Evolutionary conservation across 2,797 vertebrate species (phyloP), one percentile per base, ranked within the genome.

Genomic region (Anabas testudineus): DNA sequence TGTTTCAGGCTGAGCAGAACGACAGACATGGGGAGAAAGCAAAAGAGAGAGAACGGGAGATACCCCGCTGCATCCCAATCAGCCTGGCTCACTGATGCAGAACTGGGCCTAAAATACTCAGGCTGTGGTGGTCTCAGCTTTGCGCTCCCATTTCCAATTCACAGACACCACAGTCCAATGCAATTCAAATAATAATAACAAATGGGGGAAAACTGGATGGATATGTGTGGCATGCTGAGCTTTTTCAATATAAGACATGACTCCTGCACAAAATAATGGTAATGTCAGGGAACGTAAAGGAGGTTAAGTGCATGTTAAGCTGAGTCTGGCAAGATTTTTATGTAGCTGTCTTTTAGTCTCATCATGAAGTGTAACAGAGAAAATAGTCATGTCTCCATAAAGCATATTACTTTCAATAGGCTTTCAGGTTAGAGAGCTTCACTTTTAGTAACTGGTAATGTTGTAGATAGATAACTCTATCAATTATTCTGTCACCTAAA

Each of bases 41-140:
- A 78, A 60, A 77, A 74, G 65, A 54, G 76, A 80, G 81, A 73
- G 73, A 81, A 69, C 66, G 64, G 49, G 76, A 85, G 85, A 83
- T 84, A 84, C 82, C 83, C 75, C 13, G 72, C 87, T 90, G 92
- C 88, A 93, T 94, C 93, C 91, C 92, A 94, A 95, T 94, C 93
- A 93, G 81, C 67, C 83, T 46, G 78, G 76, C 54, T 90, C 92
- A 90, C 88, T 92, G 87, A 90, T 80, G 92, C 93, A 91, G 91
- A 94, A 93, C 93, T 85, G 82, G 88, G 86, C 87, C 90, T 88
- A 91, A 93, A 92, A 93, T 85, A 87, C 83, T 81, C 78, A 88
- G 84, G 76, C 84, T 84, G 80, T 87, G 81, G 83, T 78, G 75
- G 85, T 80, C 86, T 83, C 80, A 41, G 71, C 78, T 69, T 84